phyloP scores from a whole-genome alignment of 2,113 vertebrate species.

The Cyrtonyx montezumae region DNA sequence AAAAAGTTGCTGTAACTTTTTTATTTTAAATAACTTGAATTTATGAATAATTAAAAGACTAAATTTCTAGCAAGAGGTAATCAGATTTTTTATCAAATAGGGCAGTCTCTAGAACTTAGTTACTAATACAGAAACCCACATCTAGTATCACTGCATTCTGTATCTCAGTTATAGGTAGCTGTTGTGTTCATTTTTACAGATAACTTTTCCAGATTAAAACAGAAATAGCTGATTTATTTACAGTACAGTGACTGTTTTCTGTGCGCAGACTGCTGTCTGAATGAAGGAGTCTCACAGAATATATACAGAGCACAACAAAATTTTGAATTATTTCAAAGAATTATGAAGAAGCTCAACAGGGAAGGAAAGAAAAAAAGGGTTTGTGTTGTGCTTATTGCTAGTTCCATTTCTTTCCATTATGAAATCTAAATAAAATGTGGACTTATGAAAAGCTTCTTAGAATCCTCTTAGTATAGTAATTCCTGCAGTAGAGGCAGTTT shows the following conservation, averaged over 20 bases:
- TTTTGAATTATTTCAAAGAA: neutral
- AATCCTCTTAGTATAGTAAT: neutral
- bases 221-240: neutral
- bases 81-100: slow-evolving; percentile 10
- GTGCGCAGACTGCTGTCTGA: neutral
- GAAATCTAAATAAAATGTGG: neutral
- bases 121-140: neutral
- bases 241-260: neutral
- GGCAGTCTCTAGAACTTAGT: neutral
- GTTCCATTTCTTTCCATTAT: neutral
- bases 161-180: neutral
- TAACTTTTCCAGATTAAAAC: neutral
- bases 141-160: neutral
- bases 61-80: neutral
- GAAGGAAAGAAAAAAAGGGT: neutral
- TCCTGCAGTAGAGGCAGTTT: neutral
- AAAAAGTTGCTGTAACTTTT: slow-evolving; percentile 6
- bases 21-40: neutral
- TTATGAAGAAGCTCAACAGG: neutral
- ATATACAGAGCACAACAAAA: neutral
- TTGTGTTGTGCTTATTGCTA: neutral
- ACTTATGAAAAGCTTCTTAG: slow-evolving; percentile 11
- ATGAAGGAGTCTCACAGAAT: neutral
- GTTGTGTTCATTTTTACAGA: neutral
- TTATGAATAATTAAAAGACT: slow-evolving; percentile 9